Evolutionary conservation across 2,113 vertebrate species (phyloP), one percentile per base, ranked within the genome.

Genomic region (Sylvia atricapilla): DNA sequence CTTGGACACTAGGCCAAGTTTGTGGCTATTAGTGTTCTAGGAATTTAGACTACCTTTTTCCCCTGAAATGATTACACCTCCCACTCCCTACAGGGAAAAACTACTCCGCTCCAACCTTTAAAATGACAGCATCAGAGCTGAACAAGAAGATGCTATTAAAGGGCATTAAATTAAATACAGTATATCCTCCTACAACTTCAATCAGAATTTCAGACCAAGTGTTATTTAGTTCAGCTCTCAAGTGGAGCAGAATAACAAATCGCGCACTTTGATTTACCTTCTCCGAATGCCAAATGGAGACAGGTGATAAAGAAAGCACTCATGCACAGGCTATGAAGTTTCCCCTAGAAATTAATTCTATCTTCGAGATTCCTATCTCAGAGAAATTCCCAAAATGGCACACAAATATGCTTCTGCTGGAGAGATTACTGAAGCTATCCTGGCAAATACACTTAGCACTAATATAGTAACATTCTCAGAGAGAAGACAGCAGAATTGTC

Each of bases 331-430:
- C 98, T 98, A 98, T 98, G 98, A 99, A 98, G 98, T 98, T 98
- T 98, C 98, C 97, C 97, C 97, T 97, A 98, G 98, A 99, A 99
- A 99, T 99, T 99, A 99, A 99, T 99, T 99, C 98, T 98, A 98
- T 99, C 98, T 99, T 98, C 97, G 96, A 99, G 99, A 99, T 99
- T 98, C 98, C 98, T 98, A 99, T 99, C 98, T 98, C 96, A 97
- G 97, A 98, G 98, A 99, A 99, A 99, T 98, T 98, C 98, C 98
- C 98, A 98, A 98, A 99, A 98, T 98, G 98, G 98, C 98, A 98
- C 98, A 98, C 98, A 98, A 99, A 99, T 98, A 98, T 98, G 98
- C 98, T 97, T 97, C 98, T 97, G 98, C 98, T 94, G 84, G 94
- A 98, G 98, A 98, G 98, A 99, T 98, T 98, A 98, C 98, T 96